Evolutionary conservation across 2,888 invertebrate species (phyloP).

Genomic region (Acrobasis suavella): DNA sequence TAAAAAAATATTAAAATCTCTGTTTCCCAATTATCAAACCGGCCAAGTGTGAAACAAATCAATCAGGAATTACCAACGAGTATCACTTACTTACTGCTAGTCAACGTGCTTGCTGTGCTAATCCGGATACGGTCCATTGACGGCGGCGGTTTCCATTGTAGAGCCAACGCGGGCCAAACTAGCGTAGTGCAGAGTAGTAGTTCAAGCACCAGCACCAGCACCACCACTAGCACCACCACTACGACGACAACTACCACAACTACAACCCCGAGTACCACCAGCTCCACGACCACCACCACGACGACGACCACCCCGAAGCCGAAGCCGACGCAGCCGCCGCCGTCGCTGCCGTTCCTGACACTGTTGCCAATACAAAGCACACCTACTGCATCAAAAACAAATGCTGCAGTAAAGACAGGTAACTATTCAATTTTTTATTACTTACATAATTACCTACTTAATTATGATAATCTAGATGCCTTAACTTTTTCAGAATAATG

Average conservation of each 20-base stretch:
- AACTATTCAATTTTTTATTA: conserved; percentile 27
- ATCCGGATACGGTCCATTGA: conserved; percentile 16
- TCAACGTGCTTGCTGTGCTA: conserved; percentile 14
- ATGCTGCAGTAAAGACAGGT: conserved; percentile 57
- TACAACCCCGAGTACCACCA: conserved; percentile 69
- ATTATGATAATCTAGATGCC: no score
- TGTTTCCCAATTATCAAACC: not conserved
- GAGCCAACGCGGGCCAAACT: conserved; percentile 52
- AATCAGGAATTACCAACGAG: not conserved
- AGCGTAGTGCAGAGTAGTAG: conserved; percentile 55
- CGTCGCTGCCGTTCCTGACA: conserved; percentile 65
- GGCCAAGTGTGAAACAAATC: not conserved
- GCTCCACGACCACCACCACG: conserved; percentile 60
- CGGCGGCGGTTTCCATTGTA: conserved; percentile 41
- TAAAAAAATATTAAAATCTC: not conserved
- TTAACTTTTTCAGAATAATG: no score
- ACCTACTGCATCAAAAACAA: conserved; percentile 42
- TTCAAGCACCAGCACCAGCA: conserved; percentile 55
- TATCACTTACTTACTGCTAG: conserved; percentile 9
- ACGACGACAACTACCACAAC: conserved; percentile 63
- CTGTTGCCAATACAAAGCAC: conserved; percentile 68
- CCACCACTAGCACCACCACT: conserved; percentile 54
- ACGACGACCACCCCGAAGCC: conserved; percentile 55
- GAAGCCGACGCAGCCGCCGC: conserved; percentile 48
- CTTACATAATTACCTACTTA: no score